These are phyloP conservation scores for Synergus itoensis DNA, from an alignment of 2,888 invertebrate species.

Conservation along the genomic window DNA sequence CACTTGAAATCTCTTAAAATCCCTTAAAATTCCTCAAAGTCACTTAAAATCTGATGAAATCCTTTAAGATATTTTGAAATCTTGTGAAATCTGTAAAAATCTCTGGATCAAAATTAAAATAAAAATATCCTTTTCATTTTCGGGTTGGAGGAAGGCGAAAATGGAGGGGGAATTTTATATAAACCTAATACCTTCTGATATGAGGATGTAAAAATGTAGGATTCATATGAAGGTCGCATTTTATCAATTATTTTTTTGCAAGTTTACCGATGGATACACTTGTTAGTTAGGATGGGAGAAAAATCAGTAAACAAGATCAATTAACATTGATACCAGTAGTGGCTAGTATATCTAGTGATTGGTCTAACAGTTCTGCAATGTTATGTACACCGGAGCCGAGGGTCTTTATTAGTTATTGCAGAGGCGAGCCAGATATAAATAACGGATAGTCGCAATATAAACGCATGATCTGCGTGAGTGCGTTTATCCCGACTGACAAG, in stretches of 20 bases:
- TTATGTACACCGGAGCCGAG: neutral
- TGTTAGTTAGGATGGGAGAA: neutral
- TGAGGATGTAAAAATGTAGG: neutral
- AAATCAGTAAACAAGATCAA: neutral
- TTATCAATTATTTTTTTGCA: neutral
- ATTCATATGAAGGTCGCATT: neutral
- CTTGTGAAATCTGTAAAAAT: too few species aligned
- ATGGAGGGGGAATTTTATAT: too few species aligned
- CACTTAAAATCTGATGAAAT: too few species aligned
- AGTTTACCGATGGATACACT: neutral
- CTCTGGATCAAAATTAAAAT: too few species aligned
- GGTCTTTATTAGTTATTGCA: slow-evolving; percentile 6
- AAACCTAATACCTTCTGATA: too few species aligned
- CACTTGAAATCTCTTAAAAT: too few species aligned
- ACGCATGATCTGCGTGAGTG: slow-evolving; percentile 10
- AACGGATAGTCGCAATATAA: slow-evolving; percentile 9
- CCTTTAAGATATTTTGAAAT: too few species aligned
- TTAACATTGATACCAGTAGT: neutral
- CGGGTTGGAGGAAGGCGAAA: too few species aligned
- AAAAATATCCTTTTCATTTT: too few species aligned
- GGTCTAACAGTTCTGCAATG: neutral
- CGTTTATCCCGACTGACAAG: slow-evolving; percentile 59
- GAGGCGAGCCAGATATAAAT: slow-evolving; percentile 19
- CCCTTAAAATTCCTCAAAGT: too few species aligned
- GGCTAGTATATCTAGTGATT: slow-evolving; percentile 5